A percentile compares a stretch with the other conserved stretches of the same genome.
Evolutionary conservation across 2,113 vertebrate species (phyloP).

Genomic region (Myotis lucifugus): DNA sequence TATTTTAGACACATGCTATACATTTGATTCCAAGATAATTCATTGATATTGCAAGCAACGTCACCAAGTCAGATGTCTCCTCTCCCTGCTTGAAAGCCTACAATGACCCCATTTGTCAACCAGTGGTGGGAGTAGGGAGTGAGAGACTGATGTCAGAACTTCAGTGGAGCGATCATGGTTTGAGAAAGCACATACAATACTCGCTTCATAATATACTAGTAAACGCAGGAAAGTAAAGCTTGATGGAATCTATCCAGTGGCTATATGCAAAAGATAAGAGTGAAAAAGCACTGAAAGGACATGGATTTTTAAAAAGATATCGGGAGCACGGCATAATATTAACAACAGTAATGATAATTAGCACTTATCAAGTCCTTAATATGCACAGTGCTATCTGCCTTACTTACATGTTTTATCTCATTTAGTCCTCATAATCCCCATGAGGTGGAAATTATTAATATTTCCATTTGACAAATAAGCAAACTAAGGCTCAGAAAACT

Average conservation of each 20-base stretch:
- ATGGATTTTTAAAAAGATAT: background rate
- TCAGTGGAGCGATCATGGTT: background rate
- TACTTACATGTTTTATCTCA: background rate
- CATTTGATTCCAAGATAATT: slow-evolving; percentile 50
- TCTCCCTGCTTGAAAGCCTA: background rate
- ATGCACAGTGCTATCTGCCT: background rate
- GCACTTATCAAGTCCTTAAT: background rate
- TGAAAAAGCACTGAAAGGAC: background rate
- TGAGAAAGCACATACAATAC: background rate
- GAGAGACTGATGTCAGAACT: background rate
- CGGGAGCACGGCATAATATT: background rate
- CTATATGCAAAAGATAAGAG: background rate
- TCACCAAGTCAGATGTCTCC: background rate
- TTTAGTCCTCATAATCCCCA: background rate
- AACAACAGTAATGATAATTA: background rate
- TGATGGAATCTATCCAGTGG: background rate
- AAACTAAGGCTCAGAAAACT: background rate
- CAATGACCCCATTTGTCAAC: background rate
- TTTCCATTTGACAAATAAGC: background rate
- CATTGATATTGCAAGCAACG: background rate
- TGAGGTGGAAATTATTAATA: background rate
- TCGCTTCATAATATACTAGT: background rate
- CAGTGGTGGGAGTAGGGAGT: too few relatives aligned
- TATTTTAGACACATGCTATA: background rate
- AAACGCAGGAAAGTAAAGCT: background rate